Percentiles rank a stretch among this genome's conserved stretches.
Conservation (phyloP, 2,113 vertebrate species). For the Clupea harengus region DNA sequence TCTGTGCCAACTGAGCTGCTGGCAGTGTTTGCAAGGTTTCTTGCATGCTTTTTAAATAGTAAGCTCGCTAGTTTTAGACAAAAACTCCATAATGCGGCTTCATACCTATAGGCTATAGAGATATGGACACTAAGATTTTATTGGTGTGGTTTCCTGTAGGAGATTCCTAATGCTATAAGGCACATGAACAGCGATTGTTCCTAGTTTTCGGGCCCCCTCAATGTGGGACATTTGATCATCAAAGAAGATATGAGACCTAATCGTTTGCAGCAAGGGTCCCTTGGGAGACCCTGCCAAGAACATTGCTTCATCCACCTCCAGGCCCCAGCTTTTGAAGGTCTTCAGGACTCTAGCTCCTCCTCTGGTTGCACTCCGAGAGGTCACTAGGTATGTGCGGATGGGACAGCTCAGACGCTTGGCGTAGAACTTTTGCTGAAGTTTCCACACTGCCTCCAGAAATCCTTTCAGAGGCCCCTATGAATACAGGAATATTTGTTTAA, state of each 20-base stretch:
- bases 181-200: constrained; percentile 83
- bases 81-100: too few species aligned
- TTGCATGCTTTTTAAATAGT: too few species aligned
- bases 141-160: too few species aligned
- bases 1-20: too few species aligned
- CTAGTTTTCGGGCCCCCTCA: constrained; percentile 80
- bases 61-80: constrained; percentile 28
- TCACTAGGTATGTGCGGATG: constrained; percentile 95
- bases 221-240: constrained; percentile 97
- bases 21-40: too few species aligned
- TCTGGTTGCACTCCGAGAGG: constrained; percentile 90
- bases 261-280: constrained; percentile 88
- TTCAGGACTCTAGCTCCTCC: constrained; percentile 89
- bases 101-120: too few species aligned
- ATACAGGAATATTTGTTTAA: background rate
- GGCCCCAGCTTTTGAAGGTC: constrained; percentile 91
- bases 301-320: constrained; percentile 94
- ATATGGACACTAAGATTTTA: too few species aligned
- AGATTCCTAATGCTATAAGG: constrained; percentile 84
- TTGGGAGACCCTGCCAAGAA: constrained; percentile 95
- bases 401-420: constrained; percentile 83
- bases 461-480: constrained; percentile 88
- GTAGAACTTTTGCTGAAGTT: constrained; percentile 94
- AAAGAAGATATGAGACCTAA: constrained; percentile 92
- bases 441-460: constrained; percentile 92